Base-by-base conservation (phyloP, 2,797 vertebrate genomes). In the Anisognathus igniventris region DNA sequence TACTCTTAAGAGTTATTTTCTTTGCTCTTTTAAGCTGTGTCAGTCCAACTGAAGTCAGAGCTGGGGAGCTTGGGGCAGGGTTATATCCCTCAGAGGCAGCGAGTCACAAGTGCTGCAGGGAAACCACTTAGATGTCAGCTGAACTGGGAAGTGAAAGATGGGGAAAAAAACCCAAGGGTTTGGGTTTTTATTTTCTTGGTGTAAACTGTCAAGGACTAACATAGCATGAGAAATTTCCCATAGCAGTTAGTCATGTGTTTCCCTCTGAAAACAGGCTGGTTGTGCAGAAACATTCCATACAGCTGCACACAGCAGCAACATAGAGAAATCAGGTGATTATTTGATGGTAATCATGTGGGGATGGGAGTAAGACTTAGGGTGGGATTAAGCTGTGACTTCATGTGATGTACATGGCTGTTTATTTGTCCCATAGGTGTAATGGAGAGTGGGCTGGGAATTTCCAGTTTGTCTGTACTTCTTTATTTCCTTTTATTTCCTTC, bases 351-450 rank as follows among this genome's bases (percentile, higher is more conserved):
- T 48, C 7, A 3, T 1, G 5, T 24, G 30, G 33, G 66, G 44
- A 22, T 18, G 30, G 70, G 58, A 48, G 12, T 64, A 19, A 57
- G 71, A 50, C 1, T 40, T 31, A 4, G 9, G 30, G 5, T 27
- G 47, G 15, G 10, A 9, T 70, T 24, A 8, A 31, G 4, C 23
- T 12, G 1, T 42, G 67, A 11, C 10, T 5, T 15, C 2, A 3
- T 24, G 9, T 23, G 37, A 25, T 24, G 7, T 8, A 12, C 6
- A 0, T 31, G 54, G 35, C 23, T 80, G 0, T 60, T 70, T 57
- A 2, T 28, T 58, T 48, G 28, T 56, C 39, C 18, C 5, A 0
- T 11, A 4, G 0, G 0, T 27, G 9, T 35, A 5, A 17, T 1
- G 17, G 33, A 40, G 45, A 44, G 35, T 16, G 35, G 19, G 15